Percentiles rank a stretch among this genome's conserved stretches.
These are phyloP conservation scores for Myotis lucifugus DNA, from an alignment of 2,113 vertebrate genomes.

Conservation along the genomic window DNA sequence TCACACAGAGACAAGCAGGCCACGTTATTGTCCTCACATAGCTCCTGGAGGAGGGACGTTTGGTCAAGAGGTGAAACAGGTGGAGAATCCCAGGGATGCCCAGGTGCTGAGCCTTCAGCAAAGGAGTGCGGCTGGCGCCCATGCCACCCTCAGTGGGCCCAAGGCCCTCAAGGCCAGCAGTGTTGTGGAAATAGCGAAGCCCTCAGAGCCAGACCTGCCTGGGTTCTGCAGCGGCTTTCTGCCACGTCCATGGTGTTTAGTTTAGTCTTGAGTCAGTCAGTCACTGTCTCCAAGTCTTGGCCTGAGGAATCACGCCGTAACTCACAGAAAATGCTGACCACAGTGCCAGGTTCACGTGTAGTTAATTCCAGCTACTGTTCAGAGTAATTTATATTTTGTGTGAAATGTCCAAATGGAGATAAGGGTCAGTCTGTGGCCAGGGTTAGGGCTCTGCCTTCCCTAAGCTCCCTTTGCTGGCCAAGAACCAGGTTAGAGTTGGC, in stretches of 20 bases:
- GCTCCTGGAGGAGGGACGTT: not conserved
- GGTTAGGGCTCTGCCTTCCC: not conserved
- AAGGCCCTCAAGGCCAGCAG: not conserved
- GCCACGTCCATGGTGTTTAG: not conserved
- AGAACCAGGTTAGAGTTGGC: not conserved
- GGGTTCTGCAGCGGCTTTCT: constrained; percentile 26
- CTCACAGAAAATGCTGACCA: constrained; percentile 52
- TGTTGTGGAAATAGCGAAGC: not conserved
- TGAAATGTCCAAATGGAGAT: not conserved
- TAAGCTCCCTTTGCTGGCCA: not conserved
- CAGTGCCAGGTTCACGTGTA: not conserved
- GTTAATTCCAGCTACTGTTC: constrained; percentile 47
- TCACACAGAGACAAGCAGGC: not conserved
- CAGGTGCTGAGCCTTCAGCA: not conserved
- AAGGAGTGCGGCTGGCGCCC: not conserved
- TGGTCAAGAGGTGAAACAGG: not conserved
- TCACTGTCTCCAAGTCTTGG: constrained; percentile 4
- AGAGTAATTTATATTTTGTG: constrained; percentile 37
- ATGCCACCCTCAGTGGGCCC: not conserved
- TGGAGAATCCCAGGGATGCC: not conserved
- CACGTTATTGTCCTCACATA: not conserved
- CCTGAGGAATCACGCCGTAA: constrained; percentile 11
- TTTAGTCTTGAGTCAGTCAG: constrained; percentile 59
- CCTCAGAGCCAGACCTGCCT: constrained; percentile 2
- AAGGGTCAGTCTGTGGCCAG: not conserved